Base-by-base conservation (phyloP, 2,797 vertebrate species). In the Acipenser transmontanus region DNA sequence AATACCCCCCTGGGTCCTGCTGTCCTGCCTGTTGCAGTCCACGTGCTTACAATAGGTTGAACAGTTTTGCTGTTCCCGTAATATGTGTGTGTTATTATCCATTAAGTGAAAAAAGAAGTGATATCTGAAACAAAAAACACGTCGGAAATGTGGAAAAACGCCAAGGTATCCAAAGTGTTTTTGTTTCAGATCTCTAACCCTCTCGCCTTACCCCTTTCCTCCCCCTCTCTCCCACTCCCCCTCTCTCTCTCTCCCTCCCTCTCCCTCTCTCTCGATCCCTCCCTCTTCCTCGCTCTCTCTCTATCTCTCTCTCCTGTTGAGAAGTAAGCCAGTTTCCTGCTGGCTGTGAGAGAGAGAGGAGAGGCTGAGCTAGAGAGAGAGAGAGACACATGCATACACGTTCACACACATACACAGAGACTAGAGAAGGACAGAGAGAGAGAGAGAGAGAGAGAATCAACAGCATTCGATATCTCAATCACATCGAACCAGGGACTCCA, bases 221-320 rank as follows among this genome's bases (percentile, higher is more conserved):
- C 50, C 70, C 78, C 74, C 77, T 73, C 81, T 74, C 74, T 78
- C 81, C 80, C 71, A 81, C 84, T 72, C 74, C 76, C 78, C 78
- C 78, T 77, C 66, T 74, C 73, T 76, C 79, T 68, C 82, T 76
- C 76, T 80, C 85, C 74, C 49, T 69, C 78, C 72, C 71, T 72
- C 78, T 77, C 71, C 77, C 75, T 81, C 70, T 81, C 8, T 54
- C 52, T 54, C 52, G 0, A 4, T 34, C 34, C 4, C 34, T 34
- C 34, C 4, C 34, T 34, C 34, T 34, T 4, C 4, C 34, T 34
- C 34, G 2, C 34, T 34, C 34, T 34, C 34, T 34, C 34, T 34
- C 34, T 4, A 0, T 34, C 34, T 34, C 34, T 34, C 34, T 34
- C 34, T 34, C 34, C 34, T 4, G 34, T 34, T 34, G 34, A 34